phyloP scores from a whole-genome alignment of 2,113 vertebrate species.

The Lathamus discolor region DNA sequence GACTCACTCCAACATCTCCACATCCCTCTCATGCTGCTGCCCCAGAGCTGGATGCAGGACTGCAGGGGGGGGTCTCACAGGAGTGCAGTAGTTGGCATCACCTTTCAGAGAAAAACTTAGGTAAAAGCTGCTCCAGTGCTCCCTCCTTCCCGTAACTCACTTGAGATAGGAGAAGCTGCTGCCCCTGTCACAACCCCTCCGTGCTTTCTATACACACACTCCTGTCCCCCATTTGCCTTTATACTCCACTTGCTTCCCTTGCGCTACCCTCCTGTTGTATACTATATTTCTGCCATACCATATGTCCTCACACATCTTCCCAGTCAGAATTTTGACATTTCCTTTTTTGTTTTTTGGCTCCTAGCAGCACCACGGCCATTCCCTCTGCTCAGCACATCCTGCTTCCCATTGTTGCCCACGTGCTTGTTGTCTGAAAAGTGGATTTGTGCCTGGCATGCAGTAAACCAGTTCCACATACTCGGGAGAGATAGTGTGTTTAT shows the following conservation, averaged over 20 bases:
- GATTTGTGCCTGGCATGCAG: background rate
- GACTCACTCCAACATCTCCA: background rate
- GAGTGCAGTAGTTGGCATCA: background rate
- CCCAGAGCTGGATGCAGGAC: background rate
- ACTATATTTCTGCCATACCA: background rate
- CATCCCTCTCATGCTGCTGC: background rate
- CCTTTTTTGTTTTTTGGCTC: background rate
- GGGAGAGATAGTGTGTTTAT: background rate
- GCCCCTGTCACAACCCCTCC: background rate
- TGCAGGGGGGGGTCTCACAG: background rate
- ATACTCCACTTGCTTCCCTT: background rate
- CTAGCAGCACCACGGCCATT: background rate
- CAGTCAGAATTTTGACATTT: background rate
- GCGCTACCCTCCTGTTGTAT: background rate
- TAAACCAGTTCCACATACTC: background rate
- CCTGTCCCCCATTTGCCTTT: background rate
- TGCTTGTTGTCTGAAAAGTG: background rate
- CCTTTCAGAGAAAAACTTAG: background rate
- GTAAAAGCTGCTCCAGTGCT: background rate
- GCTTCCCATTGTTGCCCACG: background rate
- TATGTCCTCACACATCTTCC: background rate
- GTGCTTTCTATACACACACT: background rate
- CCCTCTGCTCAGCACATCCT: background rate
- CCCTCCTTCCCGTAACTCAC: background rate
- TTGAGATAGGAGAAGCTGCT: background rate